Base-by-base conservation (phyloP, 2,888 invertebrate species). In the Tetrapedia diversipes region DNA sequence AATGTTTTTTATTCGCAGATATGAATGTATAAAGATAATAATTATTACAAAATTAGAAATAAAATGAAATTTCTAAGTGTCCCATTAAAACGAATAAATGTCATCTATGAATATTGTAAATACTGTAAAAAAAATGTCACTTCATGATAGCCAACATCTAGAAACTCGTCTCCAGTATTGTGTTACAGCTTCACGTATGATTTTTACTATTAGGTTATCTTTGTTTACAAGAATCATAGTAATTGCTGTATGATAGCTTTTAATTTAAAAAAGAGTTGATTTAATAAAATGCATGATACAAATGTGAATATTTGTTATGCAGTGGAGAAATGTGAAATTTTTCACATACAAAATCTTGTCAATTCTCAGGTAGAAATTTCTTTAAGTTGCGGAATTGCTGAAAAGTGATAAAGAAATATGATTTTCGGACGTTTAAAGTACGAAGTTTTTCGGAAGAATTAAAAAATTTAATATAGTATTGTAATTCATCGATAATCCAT, bases 201-300 rank as follows among this genome's bases (percentile, higher is more conserved):
- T 41, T 32, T 47, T 45, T 27, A 4, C 7, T 24, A 19, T 32
- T 57, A 74, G 76, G 70, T 77, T 75, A 77, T 60, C 43, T 60
- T 64, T 70, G 49, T 77, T 77, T 76, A 72, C 22, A 43, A 34
- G 34, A 54, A 54, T 51, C 22, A 4, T 45, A 64, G 47, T n/a
- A 34, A 54, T 41, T 39, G 22, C 47, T n/a, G 29, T 37, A 14
- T 22, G 29, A 41, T 19, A n/a, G n/a, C 10, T 41, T 41, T 4
- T 29, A 29, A 57, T 43, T 51, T 14, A 14, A 63, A 10, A 43
- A 45, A 37, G 10, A 43, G 16, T 32, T 32, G 29, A 34, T 47
- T 24, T 14, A 47, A 2, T 45, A 41, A 66, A 72, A 61, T 66
- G 43, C n/a, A 29, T 22, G 4, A 53, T 24, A 16, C 32, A 24